Evolutionary conservation across 1,140 invertebrate species (phyloP).

Genomic region (Acromyrmex heyeri): DNA sequence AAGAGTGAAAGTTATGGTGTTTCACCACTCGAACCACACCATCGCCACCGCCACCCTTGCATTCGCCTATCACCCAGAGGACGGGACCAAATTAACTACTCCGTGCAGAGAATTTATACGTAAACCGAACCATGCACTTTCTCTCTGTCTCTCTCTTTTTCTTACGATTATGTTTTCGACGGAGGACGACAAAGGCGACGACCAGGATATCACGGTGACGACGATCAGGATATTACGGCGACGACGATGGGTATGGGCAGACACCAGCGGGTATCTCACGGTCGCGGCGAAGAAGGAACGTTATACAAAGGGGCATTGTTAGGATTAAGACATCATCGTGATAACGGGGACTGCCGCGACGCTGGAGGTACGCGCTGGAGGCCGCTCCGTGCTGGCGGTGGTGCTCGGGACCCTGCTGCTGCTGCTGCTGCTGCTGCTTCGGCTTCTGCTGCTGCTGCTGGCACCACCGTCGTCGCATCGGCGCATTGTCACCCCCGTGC

Average conservation of each 20-base stretch:
- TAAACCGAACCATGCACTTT: conserved; percentile 54
- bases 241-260: conserved; percentile 10
- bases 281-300: conserved; percentile 5
- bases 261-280: conserved; percentile 42
- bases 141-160: conserved; percentile 32
- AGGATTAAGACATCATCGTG: conserved; percentile 21
- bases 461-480: conserved; percentile 55
- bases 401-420: conserved; percentile 35
- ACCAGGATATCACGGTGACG: conserved; percentile 35
- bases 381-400: conserved; percentile 17
- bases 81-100: conserved; percentile 56
- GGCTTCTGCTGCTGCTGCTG: conserved; percentile 45
- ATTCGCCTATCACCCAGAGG: conserved; percentile 43
- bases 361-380: conserved; percentile 39
- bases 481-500: conserved; percentile 55
- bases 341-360: neutral
- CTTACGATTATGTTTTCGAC: neutral
- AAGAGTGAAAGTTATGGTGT: conserved; percentile 67
- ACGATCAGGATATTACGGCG: conserved; percentile 44
- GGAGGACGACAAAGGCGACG: conserved; percentile 30
- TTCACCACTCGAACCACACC: conserved; percentile 26
- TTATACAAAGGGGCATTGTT: conserved; percentile 31
- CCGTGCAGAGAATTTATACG: conserved; percentile 50
- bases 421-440: conserved; percentile 32
- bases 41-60: conserved; percentile 39